Percentiles rank a stretch among this genome's conserved stretches.
phyloP scores from a whole-genome alignment of 2,113 vertebrate species.

The Marcusenius ussheri region DNA sequence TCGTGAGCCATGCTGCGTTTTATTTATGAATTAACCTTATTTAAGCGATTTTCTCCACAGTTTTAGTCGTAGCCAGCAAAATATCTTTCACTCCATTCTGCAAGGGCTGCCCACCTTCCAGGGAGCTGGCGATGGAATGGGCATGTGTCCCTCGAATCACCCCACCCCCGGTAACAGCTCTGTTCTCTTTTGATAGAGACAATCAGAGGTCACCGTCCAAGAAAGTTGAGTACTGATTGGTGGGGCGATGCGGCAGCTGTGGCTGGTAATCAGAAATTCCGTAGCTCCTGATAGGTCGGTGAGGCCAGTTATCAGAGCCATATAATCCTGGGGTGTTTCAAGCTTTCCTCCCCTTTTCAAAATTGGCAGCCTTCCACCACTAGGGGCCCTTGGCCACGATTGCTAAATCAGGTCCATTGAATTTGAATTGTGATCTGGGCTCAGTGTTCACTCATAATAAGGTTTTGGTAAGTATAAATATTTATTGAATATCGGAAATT shows the following conservation, averaged over 20 bases:
- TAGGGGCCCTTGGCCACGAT: not conserved
- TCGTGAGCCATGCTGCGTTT: not conserved
- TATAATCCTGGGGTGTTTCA: not conserved
- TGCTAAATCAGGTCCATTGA: not conserved
- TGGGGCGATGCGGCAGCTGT: not conserved
- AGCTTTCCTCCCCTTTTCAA: not conserved
- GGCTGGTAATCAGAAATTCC: not conserved
- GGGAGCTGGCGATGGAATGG: not conserved
- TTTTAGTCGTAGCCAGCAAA: not conserved
- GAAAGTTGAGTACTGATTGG: not conserved
- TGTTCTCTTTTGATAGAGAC: not conserved
- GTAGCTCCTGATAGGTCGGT: not conserved
- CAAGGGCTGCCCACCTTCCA: not conserved
- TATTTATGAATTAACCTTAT: not conserved
- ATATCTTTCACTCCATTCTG: not conserved
- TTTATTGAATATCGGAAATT: not conserved
- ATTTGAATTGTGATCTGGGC: not conserved
- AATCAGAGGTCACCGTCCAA: not conserved
- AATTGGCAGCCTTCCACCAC: not conserved
- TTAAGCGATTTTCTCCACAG: not conserved
- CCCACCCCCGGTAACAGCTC: not conserved
- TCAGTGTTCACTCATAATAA: not conserved
- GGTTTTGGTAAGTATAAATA: not conserved
- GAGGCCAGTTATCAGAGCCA: not conserved
- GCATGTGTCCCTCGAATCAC: not conserved